These are phyloP conservation scores for Stercorarius parasiticus DNA, from an alignment of 2,113 vertebrate species.

Conservation along the genomic window DNA sequence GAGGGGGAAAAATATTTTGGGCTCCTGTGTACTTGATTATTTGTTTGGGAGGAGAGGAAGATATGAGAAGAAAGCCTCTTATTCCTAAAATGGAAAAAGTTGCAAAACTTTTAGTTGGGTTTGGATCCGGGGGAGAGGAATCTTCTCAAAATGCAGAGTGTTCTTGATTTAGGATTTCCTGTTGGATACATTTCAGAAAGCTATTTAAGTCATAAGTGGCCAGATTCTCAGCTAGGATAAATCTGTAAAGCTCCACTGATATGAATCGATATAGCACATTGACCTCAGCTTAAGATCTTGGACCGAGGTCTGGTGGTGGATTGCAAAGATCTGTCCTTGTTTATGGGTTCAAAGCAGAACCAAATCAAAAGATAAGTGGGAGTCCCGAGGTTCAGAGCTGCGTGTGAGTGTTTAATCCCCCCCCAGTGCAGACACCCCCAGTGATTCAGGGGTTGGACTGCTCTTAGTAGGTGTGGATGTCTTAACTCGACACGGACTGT, in stretches of 20 bases:
- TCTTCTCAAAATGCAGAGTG: constrained; percentile 44
- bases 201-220: constrained; percentile 45
- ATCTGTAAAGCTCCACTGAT: constrained; percentile 3
- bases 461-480: background rate
- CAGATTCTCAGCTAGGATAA: constrained; percentile 28
- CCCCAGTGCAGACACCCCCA: rapidly evolving
- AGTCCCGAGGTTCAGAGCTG: background rate
- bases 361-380: background rate
- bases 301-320: background rate
- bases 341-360: background rate
- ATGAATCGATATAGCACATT: background rate
- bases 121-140: constrained; percentile 20
- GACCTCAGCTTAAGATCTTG: background rate
- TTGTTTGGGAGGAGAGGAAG: constrained; percentile 45
- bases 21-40: constrained; percentile 56
- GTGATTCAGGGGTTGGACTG: background rate
- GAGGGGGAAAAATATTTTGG: constrained; percentile 3
- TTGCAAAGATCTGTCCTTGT: background rate
- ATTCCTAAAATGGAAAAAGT: constrained; percentile 64
- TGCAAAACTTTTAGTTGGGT: constrained; percentile 22
- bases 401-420: background rate
- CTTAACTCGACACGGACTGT: background rate
- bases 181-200: constrained; percentile 36
- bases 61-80: constrained; percentile 34
- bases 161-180: constrained; percentile 69